phyloP scores from a whole-genome alignment of 1,140 invertebrate species.

The Eueides isabella region DNA sequence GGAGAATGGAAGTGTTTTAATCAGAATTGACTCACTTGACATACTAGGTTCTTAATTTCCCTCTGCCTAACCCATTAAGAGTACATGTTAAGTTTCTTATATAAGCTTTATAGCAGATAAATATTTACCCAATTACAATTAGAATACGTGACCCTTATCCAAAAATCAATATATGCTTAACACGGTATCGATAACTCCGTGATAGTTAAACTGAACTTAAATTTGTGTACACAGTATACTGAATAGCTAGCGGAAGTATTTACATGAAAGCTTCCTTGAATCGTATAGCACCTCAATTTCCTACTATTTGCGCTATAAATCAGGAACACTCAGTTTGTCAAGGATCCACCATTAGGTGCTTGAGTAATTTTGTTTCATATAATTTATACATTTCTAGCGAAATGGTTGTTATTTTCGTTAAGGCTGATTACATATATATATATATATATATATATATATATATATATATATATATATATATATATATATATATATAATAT shows the following conservation, averaged over 20 bases:
- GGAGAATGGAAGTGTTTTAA: too few species aligned
- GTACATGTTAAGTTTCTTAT: too few species aligned
- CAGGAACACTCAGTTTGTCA: not conserved
- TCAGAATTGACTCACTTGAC: too few species aligned
- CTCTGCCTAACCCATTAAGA: too few species aligned
- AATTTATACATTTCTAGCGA: not conserved
- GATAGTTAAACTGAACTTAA: not conserved
- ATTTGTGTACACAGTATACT: not conserved
- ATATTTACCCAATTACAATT: too few species aligned
- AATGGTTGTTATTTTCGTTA: too few species aligned
- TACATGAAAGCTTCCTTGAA: not conserved
- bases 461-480: too few species aligned
- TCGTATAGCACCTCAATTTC: slow-evolving; percentile 5
- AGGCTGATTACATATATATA: too few species aligned
- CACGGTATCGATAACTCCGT: not conserved
- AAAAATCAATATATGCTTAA: not conserved
- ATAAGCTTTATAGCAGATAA: too few species aligned
- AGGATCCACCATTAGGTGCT: not conserved
- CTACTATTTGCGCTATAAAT: not conserved
- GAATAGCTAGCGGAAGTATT: slow-evolving; percentile 1
- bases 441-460: too few species aligned
- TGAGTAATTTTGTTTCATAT: not conserved
- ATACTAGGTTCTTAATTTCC: too few species aligned
- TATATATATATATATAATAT: too few species aligned
- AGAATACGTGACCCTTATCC: not conserved